These are phyloP conservation scores for Tridacna gigas DNA, from an alignment of 2,888 invertebrate species.

Conservation along the genomic window DNA sequence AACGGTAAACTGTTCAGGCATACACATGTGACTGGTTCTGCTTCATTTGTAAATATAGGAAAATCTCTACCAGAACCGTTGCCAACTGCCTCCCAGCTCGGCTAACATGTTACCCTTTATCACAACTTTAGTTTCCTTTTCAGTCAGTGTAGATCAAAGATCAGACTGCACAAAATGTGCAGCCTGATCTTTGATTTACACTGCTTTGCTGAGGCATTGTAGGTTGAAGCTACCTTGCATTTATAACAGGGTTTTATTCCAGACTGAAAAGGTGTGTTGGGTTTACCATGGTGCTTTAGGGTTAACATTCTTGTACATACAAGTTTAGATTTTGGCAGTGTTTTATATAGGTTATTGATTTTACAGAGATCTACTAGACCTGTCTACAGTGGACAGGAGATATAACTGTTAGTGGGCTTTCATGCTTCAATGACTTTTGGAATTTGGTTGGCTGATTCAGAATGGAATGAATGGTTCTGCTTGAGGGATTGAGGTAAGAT, in stretches of 20 bases:
- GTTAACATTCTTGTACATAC: background rate
- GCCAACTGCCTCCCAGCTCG: background rate
- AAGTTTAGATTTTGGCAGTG: background rate
- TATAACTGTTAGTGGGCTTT: background rate
- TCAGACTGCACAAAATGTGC: no score
- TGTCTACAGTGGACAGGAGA: background rate
- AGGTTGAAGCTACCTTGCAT: no score
- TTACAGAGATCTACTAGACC: background rate
- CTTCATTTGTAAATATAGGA: slow-evolving; percentile 52
- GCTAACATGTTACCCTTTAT: background rate
- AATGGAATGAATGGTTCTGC: background rate
- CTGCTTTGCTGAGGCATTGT: no score
- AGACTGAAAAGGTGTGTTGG: background rate
- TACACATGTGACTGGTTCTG: slow-evolving; percentile 47
- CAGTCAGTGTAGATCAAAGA: no score
- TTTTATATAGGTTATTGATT: background rate
- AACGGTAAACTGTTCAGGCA: slow-evolving; percentile 55
- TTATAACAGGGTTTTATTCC: no score
- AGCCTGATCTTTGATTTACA: no score
- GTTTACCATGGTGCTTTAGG: background rate
- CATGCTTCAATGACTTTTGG: background rate
- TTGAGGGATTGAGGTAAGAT: background rate
- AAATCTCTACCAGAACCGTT: background rate
- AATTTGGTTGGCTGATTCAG: background rate
- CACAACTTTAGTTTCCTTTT: no score